Conservation (phyloP, 2,888 invertebrate genomes). For the Aricia artaxerxes region DNA sequence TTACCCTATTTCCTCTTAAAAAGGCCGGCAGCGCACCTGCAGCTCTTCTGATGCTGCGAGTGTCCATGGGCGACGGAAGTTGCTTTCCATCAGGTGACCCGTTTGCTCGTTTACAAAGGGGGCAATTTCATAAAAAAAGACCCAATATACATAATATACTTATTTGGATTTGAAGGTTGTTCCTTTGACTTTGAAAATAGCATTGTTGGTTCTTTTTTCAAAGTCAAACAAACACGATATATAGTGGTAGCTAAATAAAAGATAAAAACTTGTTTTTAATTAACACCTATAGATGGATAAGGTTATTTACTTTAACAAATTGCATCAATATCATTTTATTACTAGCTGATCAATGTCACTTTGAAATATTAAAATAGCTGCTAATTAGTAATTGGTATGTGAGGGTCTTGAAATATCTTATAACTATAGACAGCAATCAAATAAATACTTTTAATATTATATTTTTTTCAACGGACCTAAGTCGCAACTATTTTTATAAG, state of each 20-base stretch:
- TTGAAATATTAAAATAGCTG: not conserved
- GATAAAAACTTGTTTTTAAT: slow-evolving; percentile 6
- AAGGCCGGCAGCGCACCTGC: no score
- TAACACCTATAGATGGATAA: not conserved
- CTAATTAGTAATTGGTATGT: slow-evolving; percentile 10
- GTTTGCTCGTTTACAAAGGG: no score
- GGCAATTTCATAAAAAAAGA: no score
- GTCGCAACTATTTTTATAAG: no score
- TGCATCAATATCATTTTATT: slow-evolving; percentile 15
- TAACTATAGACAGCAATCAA: not conserved
- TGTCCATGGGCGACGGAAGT: no score
- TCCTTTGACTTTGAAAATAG: not conserved
- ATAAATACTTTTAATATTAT: not conserved
- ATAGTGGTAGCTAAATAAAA: not conserved
- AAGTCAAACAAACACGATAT: not conserved
- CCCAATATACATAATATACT: no score
- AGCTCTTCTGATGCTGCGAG: no score
- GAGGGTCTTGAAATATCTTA: not conserved
- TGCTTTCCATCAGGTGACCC: no score
- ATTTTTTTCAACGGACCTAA: no score
- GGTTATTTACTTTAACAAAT: not conserved
- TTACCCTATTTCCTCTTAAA: no score
- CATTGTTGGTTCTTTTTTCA: not conserved
- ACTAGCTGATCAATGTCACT: not conserved
- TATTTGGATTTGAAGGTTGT: not conserved